phyloP scores from a whole-genome alignment of 2,888 invertebrate species.

The Strigamia maritima region DNA sequence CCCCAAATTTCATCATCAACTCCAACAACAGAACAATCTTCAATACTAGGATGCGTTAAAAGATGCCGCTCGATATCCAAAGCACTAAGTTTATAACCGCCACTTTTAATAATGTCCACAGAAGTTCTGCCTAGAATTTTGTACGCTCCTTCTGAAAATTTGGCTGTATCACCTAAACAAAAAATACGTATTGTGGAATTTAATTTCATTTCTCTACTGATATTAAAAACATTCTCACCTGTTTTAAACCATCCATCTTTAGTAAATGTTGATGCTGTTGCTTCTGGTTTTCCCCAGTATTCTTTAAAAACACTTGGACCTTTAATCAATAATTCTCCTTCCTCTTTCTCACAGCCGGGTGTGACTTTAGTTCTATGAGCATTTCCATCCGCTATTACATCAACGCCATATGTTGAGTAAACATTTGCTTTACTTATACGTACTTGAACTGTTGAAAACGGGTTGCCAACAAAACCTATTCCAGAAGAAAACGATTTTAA shows the following conservation, averaged over 20 bases:
- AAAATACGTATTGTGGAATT: background rate
- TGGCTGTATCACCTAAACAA: constrained; percentile 66
- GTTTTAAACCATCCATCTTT: constrained; percentile 84
- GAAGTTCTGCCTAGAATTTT: constrained; percentile 77
- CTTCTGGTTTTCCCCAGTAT: constrained; percentile 74
- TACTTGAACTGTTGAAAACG: constrained; percentile 68
- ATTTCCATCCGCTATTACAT: constrained; percentile 48
- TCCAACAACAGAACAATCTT: constrained; percentile 75
- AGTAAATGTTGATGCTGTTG: constrained; percentile 68
- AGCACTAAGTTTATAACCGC: constrained; percentile 83
- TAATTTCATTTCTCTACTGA: background rate
- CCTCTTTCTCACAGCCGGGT: constrained; percentile 45
- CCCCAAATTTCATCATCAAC: constrained; percentile 75
- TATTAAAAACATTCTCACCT: constrained; percentile 53
- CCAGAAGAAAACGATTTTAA: background rate
- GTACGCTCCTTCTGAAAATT: constrained; percentile 62
- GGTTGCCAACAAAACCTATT: constrained; percentile 69
- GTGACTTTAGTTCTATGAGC: constrained; percentile 45
- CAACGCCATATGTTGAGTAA: constrained; percentile 46
- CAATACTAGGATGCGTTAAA: constrained; percentile 68
- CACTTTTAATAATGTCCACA: constrained; percentile 81
- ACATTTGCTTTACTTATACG: constrained; percentile 55
- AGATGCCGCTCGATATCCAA: constrained; percentile 77
- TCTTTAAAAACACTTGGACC: constrained; percentile 67
- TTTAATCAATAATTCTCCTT: constrained; percentile 63